These are phyloP conservation scores for Tineola bisselliella DNA, from an alignment of 2,888 invertebrate species.

Conservation along the genomic window DNA sequence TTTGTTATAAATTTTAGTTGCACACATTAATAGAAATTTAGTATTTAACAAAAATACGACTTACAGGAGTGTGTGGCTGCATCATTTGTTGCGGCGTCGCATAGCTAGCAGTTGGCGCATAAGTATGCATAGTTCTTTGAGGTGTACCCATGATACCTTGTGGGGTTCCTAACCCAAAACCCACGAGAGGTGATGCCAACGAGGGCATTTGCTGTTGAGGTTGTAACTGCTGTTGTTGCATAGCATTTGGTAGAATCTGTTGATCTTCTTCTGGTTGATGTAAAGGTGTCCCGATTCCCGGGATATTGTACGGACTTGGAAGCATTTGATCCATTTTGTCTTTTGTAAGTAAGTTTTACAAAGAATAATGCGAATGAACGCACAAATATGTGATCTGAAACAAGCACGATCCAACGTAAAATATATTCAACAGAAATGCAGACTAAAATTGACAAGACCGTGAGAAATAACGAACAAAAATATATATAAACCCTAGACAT, in stretches of 20 bases:
- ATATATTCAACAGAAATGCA: too few relatives aligned
- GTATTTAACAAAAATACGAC: slow-evolving; percentile 18
- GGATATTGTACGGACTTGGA: slow-evolving; percentile 89
- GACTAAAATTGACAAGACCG: too few relatives aligned
- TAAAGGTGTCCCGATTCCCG: slow-evolving; percentile 88
- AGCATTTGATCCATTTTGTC: slow-evolving; percentile 88
- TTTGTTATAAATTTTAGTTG: too few relatives aligned
- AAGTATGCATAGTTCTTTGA: slow-evolving; percentile 78
- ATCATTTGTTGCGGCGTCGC: slow-evolving; percentile 85
- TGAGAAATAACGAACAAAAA: too few relatives aligned
- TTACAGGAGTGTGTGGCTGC: slow-evolving; percentile 91
- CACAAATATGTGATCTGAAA: too few relatives aligned
- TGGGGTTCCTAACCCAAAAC: slow-evolving; percentile 52
- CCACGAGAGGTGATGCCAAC: slow-evolving; percentile 68
- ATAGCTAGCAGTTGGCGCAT: slow-evolving; percentile 79
- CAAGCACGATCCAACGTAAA: too few relatives aligned
- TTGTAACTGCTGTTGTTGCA: slow-evolving; percentile 81
- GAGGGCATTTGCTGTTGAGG: slow-evolving; percentile 76
- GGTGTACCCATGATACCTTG: slow-evolving; percentile 72
- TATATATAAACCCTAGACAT: too few relatives aligned
- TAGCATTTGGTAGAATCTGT: slow-evolving; percentile 85
- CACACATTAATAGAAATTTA: background rate
- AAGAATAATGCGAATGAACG: too few relatives aligned
- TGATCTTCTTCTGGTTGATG: slow-evolving; percentile 93
- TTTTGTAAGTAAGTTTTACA: too few relatives aligned